A percentile compares a stretch with the other conserved stretches of the same genome.
Conservation (phyloP, 2,113 vertebrate genomes). For the Eudorcas thomsonii region DNA sequence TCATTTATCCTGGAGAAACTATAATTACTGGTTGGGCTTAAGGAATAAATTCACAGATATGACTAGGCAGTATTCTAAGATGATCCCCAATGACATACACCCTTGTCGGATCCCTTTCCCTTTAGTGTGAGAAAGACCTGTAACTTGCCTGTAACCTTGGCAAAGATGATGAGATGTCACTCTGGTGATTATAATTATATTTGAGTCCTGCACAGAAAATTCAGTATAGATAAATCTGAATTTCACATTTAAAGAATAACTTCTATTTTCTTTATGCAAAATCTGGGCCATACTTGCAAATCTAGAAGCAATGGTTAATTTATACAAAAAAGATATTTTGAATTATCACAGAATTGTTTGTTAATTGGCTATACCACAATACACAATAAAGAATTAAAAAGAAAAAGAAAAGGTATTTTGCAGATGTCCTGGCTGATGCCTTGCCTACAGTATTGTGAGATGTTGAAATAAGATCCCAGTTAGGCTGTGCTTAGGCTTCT, state of each 20-base stretch:
- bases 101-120: neutral
- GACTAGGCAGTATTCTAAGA: neutral
- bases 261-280: neutral
- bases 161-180: neutral
- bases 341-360: neutral
- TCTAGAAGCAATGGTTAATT: neutral
- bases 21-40: neutral
- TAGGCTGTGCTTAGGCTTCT: neutral
- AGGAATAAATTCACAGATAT: neutral
- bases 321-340: neutral
- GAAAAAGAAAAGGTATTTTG: neutral
- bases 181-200: neutral
- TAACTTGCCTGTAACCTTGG: neutral
- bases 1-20: neutral
- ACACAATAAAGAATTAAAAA: neutral
- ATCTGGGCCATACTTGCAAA: neutral
- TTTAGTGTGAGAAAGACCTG: neutral
- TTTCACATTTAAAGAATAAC: neutral
- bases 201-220: neutral
- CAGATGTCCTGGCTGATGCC: neutral
- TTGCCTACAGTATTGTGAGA: neutral
- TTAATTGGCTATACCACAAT: neutral
- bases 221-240: neutral
- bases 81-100: rapidly evolving
- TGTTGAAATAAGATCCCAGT: neutral